Percentiles rank a stretch among this genome's conserved stretches.
phyloP scores from a whole-genome alignment of 1,140 invertebrate species.

The Cydia splendana region DNA sequence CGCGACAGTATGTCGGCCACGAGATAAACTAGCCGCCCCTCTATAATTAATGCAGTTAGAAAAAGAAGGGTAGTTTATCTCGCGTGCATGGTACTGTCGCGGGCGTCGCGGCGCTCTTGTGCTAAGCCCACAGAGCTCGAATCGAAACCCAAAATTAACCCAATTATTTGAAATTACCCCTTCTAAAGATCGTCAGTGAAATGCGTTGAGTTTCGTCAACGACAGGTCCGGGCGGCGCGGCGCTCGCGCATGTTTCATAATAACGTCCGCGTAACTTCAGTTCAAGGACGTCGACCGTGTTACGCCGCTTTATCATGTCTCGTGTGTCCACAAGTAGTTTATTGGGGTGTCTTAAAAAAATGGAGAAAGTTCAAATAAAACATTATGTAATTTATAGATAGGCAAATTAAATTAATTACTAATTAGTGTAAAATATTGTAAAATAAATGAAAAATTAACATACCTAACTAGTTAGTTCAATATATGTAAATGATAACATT shows the following conservation, averaged over 20 bases:
- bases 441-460: too few relatives aligned
- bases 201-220: constrained; percentile 24
- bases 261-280: constrained; percentile 46
- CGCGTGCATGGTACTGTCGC: too few relatives aligned
- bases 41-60: too few relatives aligned
- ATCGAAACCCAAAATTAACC: background rate
- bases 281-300: constrained; percentile 56
- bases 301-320: constrained; percentile 37
- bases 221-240: constrained; percentile 1
- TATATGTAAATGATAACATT: background rate
- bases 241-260: constrained; percentile 18
- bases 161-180: background rate
- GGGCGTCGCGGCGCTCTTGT: too few relatives aligned
- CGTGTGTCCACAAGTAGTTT: background rate
- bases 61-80: too few relatives aligned
- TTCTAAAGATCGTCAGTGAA: constrained; percentile 9
- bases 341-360: background rate
- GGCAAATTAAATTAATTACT: background rate
- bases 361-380: background rate
- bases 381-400: background rate
- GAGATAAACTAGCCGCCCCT: too few relatives aligned
- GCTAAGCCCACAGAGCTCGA: too few relatives aligned
- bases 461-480: background rate
- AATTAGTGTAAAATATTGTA: too few relatives aligned
- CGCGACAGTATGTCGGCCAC: too few relatives aligned